These are phyloP conservation scores for Pseudochaenichthys georgianus DNA, from an alignment of 2,797 vertebrate genomes.

Conservation along the genomic window DNA sequence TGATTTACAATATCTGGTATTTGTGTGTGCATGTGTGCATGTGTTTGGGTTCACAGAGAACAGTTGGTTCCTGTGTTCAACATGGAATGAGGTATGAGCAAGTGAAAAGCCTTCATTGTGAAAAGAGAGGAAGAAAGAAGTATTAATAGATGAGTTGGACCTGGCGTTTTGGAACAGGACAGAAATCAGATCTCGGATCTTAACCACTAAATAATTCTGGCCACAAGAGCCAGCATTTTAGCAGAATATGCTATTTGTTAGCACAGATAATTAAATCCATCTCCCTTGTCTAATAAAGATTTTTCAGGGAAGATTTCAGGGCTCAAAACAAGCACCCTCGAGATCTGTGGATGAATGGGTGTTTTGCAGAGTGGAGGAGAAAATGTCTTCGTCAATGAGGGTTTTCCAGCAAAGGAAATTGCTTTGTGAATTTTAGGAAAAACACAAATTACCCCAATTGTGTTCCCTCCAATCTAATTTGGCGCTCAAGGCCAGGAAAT, in stretches of 20 bases:
- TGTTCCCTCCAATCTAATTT: slow-evolving; percentile 73
- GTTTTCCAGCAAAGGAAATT: slow-evolving; percentile 69
- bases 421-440: slow-evolving; percentile 73
- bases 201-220: slow-evolving; percentile 42
- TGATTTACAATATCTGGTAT: slow-evolving; percentile 13
- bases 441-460: slow-evolving; percentile 78
- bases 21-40: slow-evolving; percentile 11
- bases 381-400: slow-evolving; percentile 68
- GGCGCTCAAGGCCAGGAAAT: slow-evolving; percentile 59
- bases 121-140: slow-evolving; percentile 36
- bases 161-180: background rate
- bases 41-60: slow-evolving; percentile 38
- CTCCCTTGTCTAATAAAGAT: slow-evolving; percentile 59
- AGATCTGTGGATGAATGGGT: slow-evolving; percentile 47
- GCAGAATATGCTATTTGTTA: slow-evolving; percentile 48
- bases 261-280: slow-evolving; percentile 63
- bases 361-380: slow-evolving; percentile 45
- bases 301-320: slow-evolving; percentile 50
- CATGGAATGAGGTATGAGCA: slow-evolving; percentile 40
- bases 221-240: slow-evolving; percentile 37
- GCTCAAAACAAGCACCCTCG: slow-evolving; percentile 54
- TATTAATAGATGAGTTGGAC: slow-evolving; percentile 14
- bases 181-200: slow-evolving; percentile 29
- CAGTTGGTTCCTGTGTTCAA: slow-evolving; percentile 61
- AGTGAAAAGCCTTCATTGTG: slow-evolving; percentile 60